Conservation (phyloP, 2,113 vertebrate genomes). For the Cheilinus undulatus region DNA sequence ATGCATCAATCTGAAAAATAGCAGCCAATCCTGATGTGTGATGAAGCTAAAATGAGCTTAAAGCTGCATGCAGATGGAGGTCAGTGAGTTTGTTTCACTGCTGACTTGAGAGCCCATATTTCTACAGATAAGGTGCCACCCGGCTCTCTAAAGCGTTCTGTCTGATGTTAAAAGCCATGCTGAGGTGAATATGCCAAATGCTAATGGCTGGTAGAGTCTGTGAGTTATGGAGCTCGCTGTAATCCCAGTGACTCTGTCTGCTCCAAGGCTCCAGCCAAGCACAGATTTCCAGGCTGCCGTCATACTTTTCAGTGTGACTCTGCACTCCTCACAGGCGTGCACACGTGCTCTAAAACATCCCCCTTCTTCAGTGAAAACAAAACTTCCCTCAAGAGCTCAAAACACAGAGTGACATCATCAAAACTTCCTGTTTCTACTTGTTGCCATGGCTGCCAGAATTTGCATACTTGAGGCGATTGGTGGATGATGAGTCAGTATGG, state of each 20-base stretch:
- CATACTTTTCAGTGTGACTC: slow-evolving; percentile 47
- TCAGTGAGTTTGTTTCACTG: slow-evolving; percentile 42
- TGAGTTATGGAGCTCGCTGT: slow-evolving; percentile 65
- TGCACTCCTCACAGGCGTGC: slow-evolving; percentile 15
- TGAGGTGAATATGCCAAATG: slow-evolving; percentile 52
- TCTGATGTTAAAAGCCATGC: slow-evolving; percentile 56
- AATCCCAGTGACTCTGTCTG: slow-evolving; percentile 63
- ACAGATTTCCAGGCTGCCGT: slow-evolving; percentile 71
- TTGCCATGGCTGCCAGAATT: slow-evolving; percentile 53
- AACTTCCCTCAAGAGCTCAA: slow-evolving; percentile 59
- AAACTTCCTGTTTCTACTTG: slow-evolving; percentile 78
- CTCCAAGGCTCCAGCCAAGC: slow-evolving; percentile 50
- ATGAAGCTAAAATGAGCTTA: slow-evolving; percentile 11
- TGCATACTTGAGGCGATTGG: slow-evolving; percentile 65
- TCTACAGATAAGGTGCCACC: slow-evolving; percentile 51
- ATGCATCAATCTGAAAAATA: slow-evolving; percentile 2
- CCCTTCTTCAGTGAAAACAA: slow-evolving; percentile 64
- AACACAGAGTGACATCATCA: slow-evolving; percentile 75
- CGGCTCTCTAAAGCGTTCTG: slow-evolving; percentile 49
- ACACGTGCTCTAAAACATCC: slow-evolving; percentile 51
- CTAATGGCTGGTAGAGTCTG: slow-evolving; percentile 53
- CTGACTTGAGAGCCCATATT: slow-evolving; percentile 40
- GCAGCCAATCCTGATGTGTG: slow-evolving; percentile 22
- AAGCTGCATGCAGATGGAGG: slow-evolving; percentile 14
- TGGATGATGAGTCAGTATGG: slow-evolving; percentile 78